Base-by-base conservation (phyloP, 2,797 vertebrate species). In the Halcyon chelicuti region DNA sequence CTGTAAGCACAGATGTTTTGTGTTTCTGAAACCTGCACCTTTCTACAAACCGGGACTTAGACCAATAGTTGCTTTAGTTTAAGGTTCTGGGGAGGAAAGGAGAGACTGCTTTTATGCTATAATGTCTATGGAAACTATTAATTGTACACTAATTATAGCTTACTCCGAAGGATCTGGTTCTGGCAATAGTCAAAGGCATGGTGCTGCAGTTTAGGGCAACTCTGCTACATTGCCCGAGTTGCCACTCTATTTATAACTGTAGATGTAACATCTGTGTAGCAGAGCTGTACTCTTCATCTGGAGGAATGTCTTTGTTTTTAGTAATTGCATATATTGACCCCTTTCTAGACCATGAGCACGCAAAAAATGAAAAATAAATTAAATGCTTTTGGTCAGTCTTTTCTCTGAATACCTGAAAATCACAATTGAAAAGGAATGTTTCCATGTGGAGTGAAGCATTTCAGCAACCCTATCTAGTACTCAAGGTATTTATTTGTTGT, bases 131-230 rank as follows among this genome's bases (percentile, higher is more conserved):
- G 37, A 75, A 72, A 51, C 66, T 86, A 10, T 58, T 94, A 90
- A 57, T 86, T 96, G 66, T 74, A 14, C 4, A 52, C 19, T 17
- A 73, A 78, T 70, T 90, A 68, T 62, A 84, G 63, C 66, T 93
- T 94, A 37, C 73, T 94, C 76, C 42, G 78, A 91, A 93, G 72
- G 40, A 67, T 92, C 57, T 84, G 73, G 47, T 73, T 91, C 79
- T 90, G 65, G 26, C 80, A 74, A 35, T 21, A 57, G 65, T 78
- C 47, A 51, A 40, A 62, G n/a, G 39, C 0, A 0, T 33, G 46
- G 29, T 88, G 66, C 76, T 86, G 85, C 39, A 60, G 19, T 74
- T 83, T 31, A 74, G 61, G 61, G 42, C 22, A 12, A 3, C n/a
- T 71, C 39, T 1, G 2, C 37, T 72, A 5, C 22, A 1, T 4